Percentiles rank a stretch among this genome's conserved stretches.
These are phyloP conservation scores for Drosophila barbarae DNA, from an alignment of 2,888 invertebrate species.

Conservation along the genomic window DNA sequence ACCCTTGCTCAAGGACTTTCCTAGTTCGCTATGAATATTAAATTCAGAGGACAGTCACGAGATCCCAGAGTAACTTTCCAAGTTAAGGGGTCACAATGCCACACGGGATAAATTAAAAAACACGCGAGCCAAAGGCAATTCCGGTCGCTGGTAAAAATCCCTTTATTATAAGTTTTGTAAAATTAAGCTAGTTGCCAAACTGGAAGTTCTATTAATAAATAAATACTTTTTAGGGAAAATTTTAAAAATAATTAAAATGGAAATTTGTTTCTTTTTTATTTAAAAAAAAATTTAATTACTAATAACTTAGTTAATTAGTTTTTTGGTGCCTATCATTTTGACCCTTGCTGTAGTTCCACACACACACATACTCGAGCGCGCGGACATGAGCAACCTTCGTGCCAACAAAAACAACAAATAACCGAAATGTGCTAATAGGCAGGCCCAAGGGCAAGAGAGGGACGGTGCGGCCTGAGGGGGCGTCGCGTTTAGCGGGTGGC, in stretches of 20 bases:
- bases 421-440: constrained; percentile 36
- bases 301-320: too few species aligned
- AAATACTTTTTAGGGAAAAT: neutral
- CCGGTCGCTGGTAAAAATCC: neutral
- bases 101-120: constrained; percentile 4
- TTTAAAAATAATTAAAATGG: neutral
- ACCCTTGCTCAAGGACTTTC: constrained; percentile 28
- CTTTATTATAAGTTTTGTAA: neutral
- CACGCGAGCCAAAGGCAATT: constrained; percentile 7
- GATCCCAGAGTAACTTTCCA: constrained; percentile 32
- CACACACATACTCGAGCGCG: neutral
- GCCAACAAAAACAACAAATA: constrained; percentile 25
- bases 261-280: neutral
- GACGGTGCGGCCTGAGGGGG: neutral
- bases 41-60: constrained; percentile 27
- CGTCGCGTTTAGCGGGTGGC: constrained; percentile 20
- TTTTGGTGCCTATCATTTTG: constrained; percentile 1
- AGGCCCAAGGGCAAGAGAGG: constrained; percentile 25
- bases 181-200: too few species aligned
- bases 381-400: constrained; percentile 12
- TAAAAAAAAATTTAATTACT: too few species aligned
- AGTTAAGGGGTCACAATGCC: constrained; percentile 33
- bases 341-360: constrained; percentile 9
- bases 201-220: too few species aligned
- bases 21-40: constrained; percentile 20